Conservation (phyloP, 2,113 vertebrate genomes). For the Xiphias gladius region DNA sequence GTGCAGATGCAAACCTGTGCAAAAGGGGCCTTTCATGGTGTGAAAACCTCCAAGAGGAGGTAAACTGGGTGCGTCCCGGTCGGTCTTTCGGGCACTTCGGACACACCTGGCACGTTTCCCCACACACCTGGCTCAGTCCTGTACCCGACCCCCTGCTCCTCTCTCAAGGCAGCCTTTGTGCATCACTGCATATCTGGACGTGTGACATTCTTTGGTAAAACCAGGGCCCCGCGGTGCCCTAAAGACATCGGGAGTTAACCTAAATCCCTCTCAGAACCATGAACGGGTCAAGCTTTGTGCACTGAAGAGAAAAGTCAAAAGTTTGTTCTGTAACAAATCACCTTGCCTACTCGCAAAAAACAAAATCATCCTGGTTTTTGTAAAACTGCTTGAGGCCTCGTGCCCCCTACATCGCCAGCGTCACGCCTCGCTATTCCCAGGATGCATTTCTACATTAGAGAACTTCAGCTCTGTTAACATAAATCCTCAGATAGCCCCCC, state of each 20-base stretch:
- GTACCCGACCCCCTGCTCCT: slow-evolving; percentile 28
- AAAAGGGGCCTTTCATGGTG: slow-evolving; percentile 14
- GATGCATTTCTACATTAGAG: slow-evolving; percentile 16
- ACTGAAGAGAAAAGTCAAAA: background rate
- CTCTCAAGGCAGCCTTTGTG: slow-evolving; percentile 78
- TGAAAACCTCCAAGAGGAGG: slow-evolving; percentile 42
- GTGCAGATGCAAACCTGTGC: slow-evolving; percentile 45
- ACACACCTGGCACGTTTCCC: slow-evolving; percentile 69
- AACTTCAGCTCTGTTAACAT: background rate
- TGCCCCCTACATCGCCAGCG: background rate
- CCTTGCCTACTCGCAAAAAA: background rate
- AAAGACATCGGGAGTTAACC: slow-evolving; percentile 1
- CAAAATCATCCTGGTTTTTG: background rate
- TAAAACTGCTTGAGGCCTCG: background rate
- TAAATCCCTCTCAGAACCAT: slow-evolving; percentile 4
- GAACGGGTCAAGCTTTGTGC: background rate
- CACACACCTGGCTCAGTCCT: slow-evolving; percentile 75
- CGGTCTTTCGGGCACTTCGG: slow-evolving; percentile 11
- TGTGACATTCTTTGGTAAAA: slow-evolving; percentile 71
- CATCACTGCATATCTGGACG: slow-evolving; percentile 44
- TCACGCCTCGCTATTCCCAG: background rate
- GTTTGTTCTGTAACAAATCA: slow-evolving; percentile 9
- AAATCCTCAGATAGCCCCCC: background rate
- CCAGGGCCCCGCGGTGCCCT: slow-evolving; percentile 11
- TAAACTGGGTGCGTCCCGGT: slow-evolving; percentile 34